Percentiles rank a stretch among this genome's conserved stretches.
Evolutionary conservation across 2,797 vertebrate genomes (phyloP).

Genomic region (Eulemur mongoz): DNA sequence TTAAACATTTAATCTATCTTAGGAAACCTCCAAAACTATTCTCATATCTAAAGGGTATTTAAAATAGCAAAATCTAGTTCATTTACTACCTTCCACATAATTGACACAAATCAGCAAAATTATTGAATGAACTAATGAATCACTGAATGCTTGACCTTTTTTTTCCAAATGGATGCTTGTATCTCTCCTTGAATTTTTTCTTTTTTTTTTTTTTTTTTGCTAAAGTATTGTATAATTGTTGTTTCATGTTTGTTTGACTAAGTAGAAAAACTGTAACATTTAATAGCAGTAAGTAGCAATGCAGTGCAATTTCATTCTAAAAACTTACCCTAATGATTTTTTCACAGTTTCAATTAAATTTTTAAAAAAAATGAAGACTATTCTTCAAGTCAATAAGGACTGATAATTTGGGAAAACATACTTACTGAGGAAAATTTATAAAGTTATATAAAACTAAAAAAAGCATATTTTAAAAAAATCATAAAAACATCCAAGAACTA

Average conservation of each 20-base stretch:
- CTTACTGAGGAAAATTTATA: not conserved
- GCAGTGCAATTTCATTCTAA: not conserved
- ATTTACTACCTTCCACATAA: not conserved
- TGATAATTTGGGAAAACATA: not conserved
- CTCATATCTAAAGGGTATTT: not conserved
- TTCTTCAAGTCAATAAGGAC: not conserved
- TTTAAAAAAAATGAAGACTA: not conserved
- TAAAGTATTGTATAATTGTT: slow-evolving; percentile 16
- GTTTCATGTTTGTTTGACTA: slow-evolving; percentile 7
- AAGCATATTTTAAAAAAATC: not conserved
- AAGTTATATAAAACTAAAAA: not conserved
- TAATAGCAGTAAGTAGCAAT: not conserved
- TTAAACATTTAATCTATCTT: not conserved
- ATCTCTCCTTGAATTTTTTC: not conserved
- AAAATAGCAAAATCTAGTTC: not conserved
- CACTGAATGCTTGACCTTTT: not conserved
- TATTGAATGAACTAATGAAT: not conserved
- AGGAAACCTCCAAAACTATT: not conserved
- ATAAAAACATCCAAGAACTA: not conserved
- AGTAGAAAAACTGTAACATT: slow-evolving; percentile 17
- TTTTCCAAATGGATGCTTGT: not conserved
- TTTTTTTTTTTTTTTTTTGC: not conserved
- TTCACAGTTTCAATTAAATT: not conserved
- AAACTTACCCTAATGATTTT: not conserved
- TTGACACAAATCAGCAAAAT: not conserved